Conservation (phyloP, 1,140 invertebrate species). For the Drosophila mauritiana region DNA sequence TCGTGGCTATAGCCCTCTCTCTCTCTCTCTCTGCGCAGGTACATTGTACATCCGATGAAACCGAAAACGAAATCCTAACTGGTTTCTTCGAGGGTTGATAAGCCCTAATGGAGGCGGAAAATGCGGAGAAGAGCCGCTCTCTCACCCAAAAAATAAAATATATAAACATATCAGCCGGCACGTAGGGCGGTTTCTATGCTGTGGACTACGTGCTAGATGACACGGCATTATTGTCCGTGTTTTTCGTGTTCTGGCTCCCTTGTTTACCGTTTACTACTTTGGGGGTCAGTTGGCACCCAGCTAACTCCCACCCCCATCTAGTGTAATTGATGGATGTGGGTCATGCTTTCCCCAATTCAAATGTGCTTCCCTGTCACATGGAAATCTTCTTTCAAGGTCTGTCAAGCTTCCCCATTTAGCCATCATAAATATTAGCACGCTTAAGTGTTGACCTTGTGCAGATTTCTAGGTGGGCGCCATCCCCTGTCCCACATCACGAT, state of each 20-base stretch:
- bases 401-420: slow-evolving; percentile 3
- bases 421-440: slow-evolving; percentile 45
- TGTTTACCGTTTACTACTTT: slow-evolving; percentile 47
- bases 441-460: slow-evolving; percentile 32
- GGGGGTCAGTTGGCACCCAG: slow-evolving; percentile 56
- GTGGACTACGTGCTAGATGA: slow-evolving; percentile 73
- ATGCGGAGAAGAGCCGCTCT: slow-evolving; percentile 7
- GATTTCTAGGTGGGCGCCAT: slow-evolving; percentile 22
- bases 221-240: slow-evolving; percentile 50
- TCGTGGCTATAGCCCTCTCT: background rate
- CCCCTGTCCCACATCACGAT: slow-evolving; percentile 27
- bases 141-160: slow-evolving; percentile 11
- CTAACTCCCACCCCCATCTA: slow-evolving; percentile 11
- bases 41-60: slow-evolving; percentile 56
- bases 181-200: slow-evolving; percentile 62
- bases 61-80: slow-evolving; percentile 49
- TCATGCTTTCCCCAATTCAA: slow-evolving; percentile 8
- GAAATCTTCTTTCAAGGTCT: slow-evolving; percentile 15
- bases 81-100: slow-evolving; percentile 67
- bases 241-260: slow-evolving; percentile 10
- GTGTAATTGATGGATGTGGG: slow-evolving; percentile 37
- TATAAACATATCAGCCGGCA: slow-evolving; percentile 32
- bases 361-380: background rate
- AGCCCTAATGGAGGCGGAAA: slow-evolving; percentile 22
- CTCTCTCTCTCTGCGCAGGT: slow-evolving; percentile 59